phyloP scores from a whole-genome alignment of 2,888 invertebrate species.

The Cephus runcator region DNA sequence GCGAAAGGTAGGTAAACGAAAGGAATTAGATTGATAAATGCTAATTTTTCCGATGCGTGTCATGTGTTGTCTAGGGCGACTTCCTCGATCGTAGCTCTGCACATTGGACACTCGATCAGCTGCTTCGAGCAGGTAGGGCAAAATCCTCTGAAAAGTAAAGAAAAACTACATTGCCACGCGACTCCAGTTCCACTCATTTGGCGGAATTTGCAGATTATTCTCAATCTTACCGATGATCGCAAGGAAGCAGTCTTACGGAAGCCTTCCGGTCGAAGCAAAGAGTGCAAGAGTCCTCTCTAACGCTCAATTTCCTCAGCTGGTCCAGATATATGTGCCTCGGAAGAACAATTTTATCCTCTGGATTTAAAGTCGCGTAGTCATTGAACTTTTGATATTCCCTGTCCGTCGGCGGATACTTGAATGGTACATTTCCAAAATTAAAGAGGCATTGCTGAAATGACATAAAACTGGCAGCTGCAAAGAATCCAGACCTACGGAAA shows the following conservation, averaged over 20 bases:
- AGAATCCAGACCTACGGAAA: conserved; percentile 80
- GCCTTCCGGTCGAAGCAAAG: conserved; percentile 87
- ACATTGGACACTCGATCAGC: conserved; percentile 88
- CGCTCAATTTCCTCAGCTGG: conserved; percentile 77
- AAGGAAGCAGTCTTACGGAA: conserved; percentile 80
- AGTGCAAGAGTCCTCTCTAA: conserved; percentile 86
- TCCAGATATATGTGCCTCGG: conserved; percentile 85
- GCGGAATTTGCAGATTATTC: neutral
- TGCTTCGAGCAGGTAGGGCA: conserved; percentile 83
- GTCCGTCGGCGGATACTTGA: conserved; percentile 79
- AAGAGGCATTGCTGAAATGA: conserved; percentile 95
- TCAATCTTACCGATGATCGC: conserved; percentile 80
- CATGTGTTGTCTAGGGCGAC: conserved; percentile 65
- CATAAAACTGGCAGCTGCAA: conserved; percentile 96
- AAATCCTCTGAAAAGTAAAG: conserved; percentile 76
- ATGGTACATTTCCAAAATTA: conserved; percentile 88
- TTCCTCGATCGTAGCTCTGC: conserved; percentile 76
- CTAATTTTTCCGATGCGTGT: conserved; percentile 47
- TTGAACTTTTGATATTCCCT: conserved; percentile 80
- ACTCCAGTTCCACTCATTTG: neutral
- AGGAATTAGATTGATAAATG: conserved; percentile 35
- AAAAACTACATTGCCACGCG: conserved; percentile 16
- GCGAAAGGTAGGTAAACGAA: conserved; percentile 30
- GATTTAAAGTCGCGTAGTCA: conserved; percentile 77
- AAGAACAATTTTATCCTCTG: conserved; percentile 83